Conservation (phyloP, 2,797 vertebrate genomes). For the Schizopygopsis malacanthus region DNA sequence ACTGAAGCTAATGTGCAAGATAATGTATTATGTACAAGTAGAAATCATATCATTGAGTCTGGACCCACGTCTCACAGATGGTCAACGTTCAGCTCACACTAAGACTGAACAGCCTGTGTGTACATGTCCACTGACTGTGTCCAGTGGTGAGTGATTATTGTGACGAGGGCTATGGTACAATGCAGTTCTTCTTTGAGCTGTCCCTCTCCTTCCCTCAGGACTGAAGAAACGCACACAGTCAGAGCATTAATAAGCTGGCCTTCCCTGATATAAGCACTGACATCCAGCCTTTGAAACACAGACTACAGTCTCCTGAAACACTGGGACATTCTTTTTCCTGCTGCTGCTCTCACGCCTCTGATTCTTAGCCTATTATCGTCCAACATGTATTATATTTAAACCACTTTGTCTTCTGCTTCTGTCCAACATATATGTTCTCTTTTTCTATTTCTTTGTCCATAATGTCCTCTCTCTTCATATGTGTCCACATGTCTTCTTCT, state of each 20-base stretch:
- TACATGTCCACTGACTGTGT: not conserved
- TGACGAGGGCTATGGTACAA: conserved; percentile 8
- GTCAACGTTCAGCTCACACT: not conserved
- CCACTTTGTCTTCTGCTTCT: not conserved
- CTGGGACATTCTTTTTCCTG: not conserved
- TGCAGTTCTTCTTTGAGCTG: conserved; percentile 16
- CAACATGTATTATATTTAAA: conserved; percentile 50
- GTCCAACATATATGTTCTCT: not conserved
- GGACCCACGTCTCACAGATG: conserved; percentile 8
- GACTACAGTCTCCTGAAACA: not conserved
- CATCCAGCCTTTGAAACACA: conserved; percentile 1
- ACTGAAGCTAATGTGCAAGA: not conserved
- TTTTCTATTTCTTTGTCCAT: not conserved
- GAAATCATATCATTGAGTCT: not conserved
- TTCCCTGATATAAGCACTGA: not conserved
- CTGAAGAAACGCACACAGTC: conserved; percentile 20
- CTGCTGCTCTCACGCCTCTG: conserved; percentile 46
- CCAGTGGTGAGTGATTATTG: conserved; percentile 20
- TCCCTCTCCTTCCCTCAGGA: conserved; percentile 26
- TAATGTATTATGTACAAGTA: not conserved
- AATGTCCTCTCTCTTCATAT: not conserved
- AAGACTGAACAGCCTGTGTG: conserved; percentile 13
- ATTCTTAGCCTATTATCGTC: conserved; percentile 65
- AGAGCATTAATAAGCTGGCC: conserved; percentile 17
- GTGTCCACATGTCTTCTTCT: not conserved